Evolutionary conservation across 2,888 invertebrate species (phyloP).

Genomic region (Ornithoptera alexandrae): DNA sequence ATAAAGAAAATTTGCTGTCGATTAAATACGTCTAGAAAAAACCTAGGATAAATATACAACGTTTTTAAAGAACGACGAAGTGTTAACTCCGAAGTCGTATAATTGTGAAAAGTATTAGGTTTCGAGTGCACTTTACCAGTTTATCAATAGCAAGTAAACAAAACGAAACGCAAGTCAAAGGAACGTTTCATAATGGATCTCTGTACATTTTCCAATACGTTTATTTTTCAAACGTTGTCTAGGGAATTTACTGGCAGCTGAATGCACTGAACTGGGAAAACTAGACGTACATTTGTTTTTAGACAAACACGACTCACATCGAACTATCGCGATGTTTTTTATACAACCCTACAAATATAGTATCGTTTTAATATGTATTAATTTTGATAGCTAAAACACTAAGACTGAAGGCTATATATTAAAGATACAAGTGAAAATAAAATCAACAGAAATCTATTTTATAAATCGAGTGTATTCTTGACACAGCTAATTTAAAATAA

Average conservation of each 20-base stretch:
- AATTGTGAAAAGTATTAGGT: not conserved
- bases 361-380: not conserved
- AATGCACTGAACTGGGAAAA: slow-evolving; percentile 20
- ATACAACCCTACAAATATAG: not conserved
- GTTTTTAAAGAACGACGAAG: not conserved
- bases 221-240: slow-evolving; percentile 24
- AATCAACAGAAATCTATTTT: no score
- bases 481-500: no score
- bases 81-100: not conserved
- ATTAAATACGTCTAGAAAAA: no score
- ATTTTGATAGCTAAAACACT: no score
- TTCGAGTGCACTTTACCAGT: not conserved
- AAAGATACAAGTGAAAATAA: no score
- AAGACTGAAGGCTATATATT: no score
- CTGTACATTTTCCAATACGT: slow-evolving; percentile 24
- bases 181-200: slow-evolving; percentile 8
- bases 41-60: no score
- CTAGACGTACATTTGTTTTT: slow-evolving; percentile 11
- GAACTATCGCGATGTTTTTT: not conserved
- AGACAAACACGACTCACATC: not conserved
- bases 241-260: slow-evolving; percentile 25
- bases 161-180: slow-evolving; percentile 1
- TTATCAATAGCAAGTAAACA: not conserved
- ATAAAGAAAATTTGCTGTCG: no score
- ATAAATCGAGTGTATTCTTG: no score